These are phyloP conservation scores for Drosophila dunni DNA, from an alignment of 1,140 invertebrate species.

Conservation along the genomic window DNA sequence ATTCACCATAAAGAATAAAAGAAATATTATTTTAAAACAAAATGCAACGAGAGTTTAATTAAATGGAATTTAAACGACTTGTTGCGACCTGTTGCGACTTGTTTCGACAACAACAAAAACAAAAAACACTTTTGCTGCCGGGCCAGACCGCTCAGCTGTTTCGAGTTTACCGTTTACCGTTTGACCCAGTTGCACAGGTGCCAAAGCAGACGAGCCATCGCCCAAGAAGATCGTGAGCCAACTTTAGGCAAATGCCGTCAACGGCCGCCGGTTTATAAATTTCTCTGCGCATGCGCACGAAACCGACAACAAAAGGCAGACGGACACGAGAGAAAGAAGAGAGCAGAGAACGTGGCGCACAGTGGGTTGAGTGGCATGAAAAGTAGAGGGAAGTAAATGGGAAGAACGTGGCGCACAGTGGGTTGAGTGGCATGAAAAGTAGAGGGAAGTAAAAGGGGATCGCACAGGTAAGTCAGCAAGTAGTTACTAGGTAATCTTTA, in stretches of 20 bases:
- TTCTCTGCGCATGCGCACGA: constrained; percentile 36
- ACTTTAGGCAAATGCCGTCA: constrained; percentile 27
- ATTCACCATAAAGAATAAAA: constrained; percentile 73
- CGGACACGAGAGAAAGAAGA: constrained; percentile 1
- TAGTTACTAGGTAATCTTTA: too few species aligned
- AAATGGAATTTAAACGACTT: background rate
- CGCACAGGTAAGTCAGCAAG: too few species aligned
- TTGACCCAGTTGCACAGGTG: constrained; percentile 69
- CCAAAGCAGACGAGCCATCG: constrained; percentile 1
- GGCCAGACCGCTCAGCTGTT: constrained; percentile 49
- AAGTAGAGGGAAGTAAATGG: too few species aligned
- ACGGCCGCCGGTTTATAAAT: constrained; percentile 49
- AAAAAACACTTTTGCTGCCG: background rate
- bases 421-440: background rate
- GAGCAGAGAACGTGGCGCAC: background rate
- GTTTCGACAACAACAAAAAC: background rate
- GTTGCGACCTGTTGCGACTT: constrained; percentile 28
- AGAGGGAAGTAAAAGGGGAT: too few species aligned
- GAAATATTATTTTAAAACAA: constrained; percentile 63
- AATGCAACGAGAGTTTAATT: background rate
- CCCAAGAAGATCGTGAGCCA: constrained; percentile 6
- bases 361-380: background rate
- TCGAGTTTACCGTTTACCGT: constrained; percentile 65
- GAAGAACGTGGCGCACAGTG: constrained; percentile 3
- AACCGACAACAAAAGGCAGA: constrained; percentile 1